These are phyloP conservation scores for Blera fallax DNA, from an alignment of 2,888 invertebrate species.

Conservation along the genomic window DNA sequence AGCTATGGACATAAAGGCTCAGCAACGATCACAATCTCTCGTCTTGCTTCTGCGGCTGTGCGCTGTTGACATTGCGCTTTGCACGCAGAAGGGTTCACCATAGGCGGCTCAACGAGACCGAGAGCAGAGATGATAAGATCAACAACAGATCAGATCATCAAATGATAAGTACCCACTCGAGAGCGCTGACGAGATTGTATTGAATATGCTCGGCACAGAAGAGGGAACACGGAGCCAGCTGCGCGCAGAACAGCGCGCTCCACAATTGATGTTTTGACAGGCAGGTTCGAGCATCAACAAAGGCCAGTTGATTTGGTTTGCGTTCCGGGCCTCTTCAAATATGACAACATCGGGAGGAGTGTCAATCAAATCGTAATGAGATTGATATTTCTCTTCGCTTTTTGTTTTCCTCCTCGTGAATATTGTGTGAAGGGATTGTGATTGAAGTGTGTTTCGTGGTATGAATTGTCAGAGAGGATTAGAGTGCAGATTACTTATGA, in stretches of 20 bases:
- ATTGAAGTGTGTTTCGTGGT: constrained; percentile 37
- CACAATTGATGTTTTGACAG: constrained; percentile 71
- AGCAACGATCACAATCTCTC: constrained; percentile 43
- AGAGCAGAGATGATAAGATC: constrained; percentile 58
- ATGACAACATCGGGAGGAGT: constrained; percentile 61
- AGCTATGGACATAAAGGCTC: constrained; percentile 39
- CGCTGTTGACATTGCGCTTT: constrained; percentile 67
- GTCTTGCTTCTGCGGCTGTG: constrained; percentile 38
- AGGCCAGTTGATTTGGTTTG: constrained; percentile 47
- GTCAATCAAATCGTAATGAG: constrained; percentile 67
- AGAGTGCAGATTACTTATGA: constrained; percentile 9
- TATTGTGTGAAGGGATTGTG: constrained; percentile 37
- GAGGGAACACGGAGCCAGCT: constrained; percentile 6
- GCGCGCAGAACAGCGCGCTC: constrained; percentile 25
- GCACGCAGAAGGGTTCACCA: constrained; percentile 51
- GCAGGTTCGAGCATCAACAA: constrained; percentile 68
- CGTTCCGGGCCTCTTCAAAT: constrained; percentile 58
- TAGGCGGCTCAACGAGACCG: not conserved
- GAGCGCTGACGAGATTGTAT: constrained; percentile 50
- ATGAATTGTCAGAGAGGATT: constrained; percentile 15
- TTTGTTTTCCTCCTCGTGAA: not conserved
- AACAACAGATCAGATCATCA: constrained; percentile 66
- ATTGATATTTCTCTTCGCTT: constrained; percentile 57
- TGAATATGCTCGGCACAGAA: constrained; percentile 1
- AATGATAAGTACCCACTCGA: constrained; percentile 67